Evolutionary conservation across 2,888 invertebrate species (phyloP).

Genomic region (Mimas tiliae): DNA sequence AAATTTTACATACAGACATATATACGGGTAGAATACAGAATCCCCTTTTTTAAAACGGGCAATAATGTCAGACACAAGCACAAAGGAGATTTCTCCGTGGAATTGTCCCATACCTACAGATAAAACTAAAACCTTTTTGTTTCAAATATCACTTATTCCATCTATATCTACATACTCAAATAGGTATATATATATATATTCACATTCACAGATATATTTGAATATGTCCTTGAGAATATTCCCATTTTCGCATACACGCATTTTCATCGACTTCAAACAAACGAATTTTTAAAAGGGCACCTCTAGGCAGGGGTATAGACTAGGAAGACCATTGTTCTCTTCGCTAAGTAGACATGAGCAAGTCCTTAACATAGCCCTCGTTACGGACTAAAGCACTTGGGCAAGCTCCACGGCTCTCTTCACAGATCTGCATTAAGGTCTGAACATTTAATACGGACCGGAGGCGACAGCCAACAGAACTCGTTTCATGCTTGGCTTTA

Average conservation of each 20-base stretch:
- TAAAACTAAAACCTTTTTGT: too few relatives aligned
- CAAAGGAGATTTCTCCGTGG: too few relatives aligned
- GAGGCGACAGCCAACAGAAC: slow-evolving; percentile 40
- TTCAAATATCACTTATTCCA: too few relatives aligned
- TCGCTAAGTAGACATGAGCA: slow-evolving; percentile 45
- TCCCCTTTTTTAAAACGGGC: too few relatives aligned
- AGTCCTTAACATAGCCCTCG: slow-evolving; percentile 36
- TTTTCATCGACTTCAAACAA: slow-evolving; percentile 23
- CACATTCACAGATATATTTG: too few relatives aligned
- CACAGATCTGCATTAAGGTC: slow-evolving; percentile 46
- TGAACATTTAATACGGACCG: slow-evolving; percentile 48
- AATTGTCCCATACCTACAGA: too few relatives aligned
- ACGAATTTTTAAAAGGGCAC: slow-evolving; percentile 36
- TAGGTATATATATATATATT: too few relatives aligned
- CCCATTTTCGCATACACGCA: neutral
- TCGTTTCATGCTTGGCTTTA: slow-evolving; percentile 32
- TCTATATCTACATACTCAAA: too few relatives aligned
- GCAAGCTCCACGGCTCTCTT: slow-evolving; percentile 31
- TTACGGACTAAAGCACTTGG: slow-evolving; percentile 46
- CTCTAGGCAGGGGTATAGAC: slow-evolving; percentile 33
- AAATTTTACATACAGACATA: too few relatives aligned
- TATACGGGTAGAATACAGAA: too few relatives aligned
- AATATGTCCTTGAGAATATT: too few relatives aligned
- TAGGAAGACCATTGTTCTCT: slow-evolving; percentile 47
- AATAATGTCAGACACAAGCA: too few relatives aligned